phyloP scores from a whole-genome alignment of 2,888 invertebrate genomes.

The Himalopsyche anomala region DNA sequence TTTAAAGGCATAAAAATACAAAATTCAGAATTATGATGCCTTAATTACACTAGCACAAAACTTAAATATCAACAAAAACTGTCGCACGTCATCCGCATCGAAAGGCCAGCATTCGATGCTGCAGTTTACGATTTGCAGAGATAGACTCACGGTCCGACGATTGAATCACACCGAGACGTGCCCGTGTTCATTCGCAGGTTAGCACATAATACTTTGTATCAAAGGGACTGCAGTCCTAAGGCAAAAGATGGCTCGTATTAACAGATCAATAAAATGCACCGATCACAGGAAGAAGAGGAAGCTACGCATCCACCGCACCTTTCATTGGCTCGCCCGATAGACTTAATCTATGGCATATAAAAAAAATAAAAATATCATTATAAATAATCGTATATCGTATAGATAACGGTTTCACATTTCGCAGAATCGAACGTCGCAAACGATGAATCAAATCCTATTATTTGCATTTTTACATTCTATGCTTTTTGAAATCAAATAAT shows the following conservation, averaged over 20 bases:
- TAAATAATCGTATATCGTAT: slow-evolving; percentile 32
- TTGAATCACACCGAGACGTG: neutral
- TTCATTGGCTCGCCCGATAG: slow-evolving; percentile 5
- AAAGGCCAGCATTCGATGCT: slow-evolving; percentile 10
- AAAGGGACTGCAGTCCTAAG: slow-evolving; percentile 13
- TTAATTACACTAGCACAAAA: neutral
- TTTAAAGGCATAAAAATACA: neutral
- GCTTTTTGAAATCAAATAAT: slow-evolving; percentile 46
- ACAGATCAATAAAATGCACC: slow-evolving; percentile 48
- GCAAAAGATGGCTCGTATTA: slow-evolving; percentile 1
- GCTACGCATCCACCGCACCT: neutral
- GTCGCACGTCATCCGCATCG: neutral
- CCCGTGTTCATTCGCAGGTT: neutral
- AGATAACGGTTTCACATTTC: neutral
- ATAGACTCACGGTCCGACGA: neutral
- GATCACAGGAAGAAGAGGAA: slow-evolving; percentile 51
- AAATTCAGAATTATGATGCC: neutral
- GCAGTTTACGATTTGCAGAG: neutral
- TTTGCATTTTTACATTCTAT: slow-evolving; percentile 53
- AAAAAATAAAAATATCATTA: slow-evolving; percentile 39
- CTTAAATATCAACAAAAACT: neutral
- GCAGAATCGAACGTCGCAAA: neutral
- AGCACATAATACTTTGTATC: slow-evolving; percentile 21
- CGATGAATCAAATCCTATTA: neutral
- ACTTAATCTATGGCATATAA: slow-evolving; percentile 36